Conservation (phyloP, 2,797 vertebrate species). For the Botia kubotai region DNA sequence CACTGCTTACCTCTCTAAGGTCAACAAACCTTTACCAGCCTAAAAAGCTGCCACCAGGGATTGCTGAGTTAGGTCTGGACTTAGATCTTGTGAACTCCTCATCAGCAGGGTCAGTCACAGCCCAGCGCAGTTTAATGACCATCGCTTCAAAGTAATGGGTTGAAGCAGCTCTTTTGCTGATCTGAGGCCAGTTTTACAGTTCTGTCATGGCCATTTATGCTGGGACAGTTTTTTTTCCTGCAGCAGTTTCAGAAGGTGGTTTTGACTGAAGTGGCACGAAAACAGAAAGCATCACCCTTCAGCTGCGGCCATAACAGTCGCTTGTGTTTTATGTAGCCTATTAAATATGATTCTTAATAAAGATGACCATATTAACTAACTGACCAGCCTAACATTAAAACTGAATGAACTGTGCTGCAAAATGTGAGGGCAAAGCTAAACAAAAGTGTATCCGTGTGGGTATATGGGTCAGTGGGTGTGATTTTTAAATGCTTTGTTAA, state of each 20-base stretch:
- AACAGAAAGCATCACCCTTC: conserved; percentile 15
- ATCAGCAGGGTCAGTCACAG: conserved; percentile 40
- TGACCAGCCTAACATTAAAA: conserved; percentile 53
- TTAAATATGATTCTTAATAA: conserved; percentile 52
- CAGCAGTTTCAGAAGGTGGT: conserved; percentile 14
- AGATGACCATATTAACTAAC: conserved; percentile 48
- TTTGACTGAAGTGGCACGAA: conserved; percentile 4
- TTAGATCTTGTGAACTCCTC: conserved; percentile 18
- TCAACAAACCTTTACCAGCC: conserved; percentile 2
- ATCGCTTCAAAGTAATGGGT: conserved; percentile 39
- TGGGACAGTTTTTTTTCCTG: conserved; percentile 8
- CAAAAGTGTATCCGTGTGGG: not conserved
- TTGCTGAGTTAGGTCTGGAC: conserved; percentile 33
- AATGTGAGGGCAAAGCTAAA: conserved; percentile 31
- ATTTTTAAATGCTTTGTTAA: conserved; percentile 45
- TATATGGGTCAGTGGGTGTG: not conserved
- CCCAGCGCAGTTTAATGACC: conserved; percentile 30
- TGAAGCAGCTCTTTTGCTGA: conserved; percentile 35
- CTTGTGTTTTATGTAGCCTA: conserved; percentile 36
- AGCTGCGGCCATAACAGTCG: conserved; percentile 36
- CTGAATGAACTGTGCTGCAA: conserved; percentile 38
- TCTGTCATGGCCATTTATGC: conserved; percentile 24
- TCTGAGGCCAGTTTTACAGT: conserved; percentile 24
- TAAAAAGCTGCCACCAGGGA: conserved; percentile 16
- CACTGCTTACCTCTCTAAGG: not conserved